Evolutionary conservation across 1,140 invertebrate species (phyloP), one percentile per base, ranked within the genome.

Genomic region (Euschistus heros): DNA sequence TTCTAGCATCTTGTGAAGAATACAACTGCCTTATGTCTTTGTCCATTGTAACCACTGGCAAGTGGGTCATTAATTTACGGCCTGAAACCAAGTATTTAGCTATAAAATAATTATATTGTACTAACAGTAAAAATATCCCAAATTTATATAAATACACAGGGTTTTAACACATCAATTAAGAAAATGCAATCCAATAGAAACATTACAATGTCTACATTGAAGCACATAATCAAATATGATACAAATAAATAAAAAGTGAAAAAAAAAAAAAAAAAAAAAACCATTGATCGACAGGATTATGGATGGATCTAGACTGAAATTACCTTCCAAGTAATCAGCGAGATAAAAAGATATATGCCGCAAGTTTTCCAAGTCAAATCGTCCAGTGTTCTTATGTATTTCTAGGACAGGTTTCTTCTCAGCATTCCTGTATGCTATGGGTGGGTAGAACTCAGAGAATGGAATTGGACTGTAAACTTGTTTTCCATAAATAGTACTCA

Each of bases 381-480:
- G 86, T 14, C 92, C 92, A 57, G 84, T 80, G 75, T 85, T 84
- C 75, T 87, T 86, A 70, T 84, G 85, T 0, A 92, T 79, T 67
- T 91, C 88, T 15, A 90, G 78, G 44, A 81, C 80, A 27, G 76
- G 69, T 74, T 79, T 75, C 75, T 80, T 78, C 76, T 73, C 76
- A 44, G 54, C 2, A 74, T 79, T 78, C 71, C 74, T 72, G 70
- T 81, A 79, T 70, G 81, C 74, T 73, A 87, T 77, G 44, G 79
- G 76, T 30, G 86, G 86, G 75, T 87, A 81, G 76, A 83, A 90
- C 73, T 86, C 85, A 57, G 82, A 79, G 73, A 91, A 93, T n/a
- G 88, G 88, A 46, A 91, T 84, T 24, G 91, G 86, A 69, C 84
- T 84, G 74, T 86, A 94, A 68, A 91, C 81, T 80, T 93, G 91